Evolutionary conservation across 2,113 vertebrate species (phyloP), one percentile per base, ranked within the genome.

Genomic region (Phyllopteryx taeniolatus): DNA sequence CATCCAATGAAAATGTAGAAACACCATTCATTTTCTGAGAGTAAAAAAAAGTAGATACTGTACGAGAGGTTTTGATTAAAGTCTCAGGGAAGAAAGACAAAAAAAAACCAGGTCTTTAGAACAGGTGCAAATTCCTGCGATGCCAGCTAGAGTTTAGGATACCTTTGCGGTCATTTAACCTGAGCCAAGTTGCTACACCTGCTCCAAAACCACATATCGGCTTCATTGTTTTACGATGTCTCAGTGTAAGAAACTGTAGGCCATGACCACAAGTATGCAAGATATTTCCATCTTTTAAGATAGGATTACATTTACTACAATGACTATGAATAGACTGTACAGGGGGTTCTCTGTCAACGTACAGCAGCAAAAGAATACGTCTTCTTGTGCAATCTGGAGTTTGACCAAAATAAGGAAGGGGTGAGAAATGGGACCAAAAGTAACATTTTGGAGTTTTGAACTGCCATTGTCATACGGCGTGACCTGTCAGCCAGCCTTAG

Each of bases 111-210:
- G 56, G 71, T 79, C 76, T 88, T 66, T 9, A 15, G 57, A 89
- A 90, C 91, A 92, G 91, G 91, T 93, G 91, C 91, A 93, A 89
- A 94, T 93, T 93, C 91, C 91, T 88, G 75, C 39, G 72, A 91
- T 92, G 82, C 91, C 85, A 85, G 70, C 4, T 17, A 82, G 72
- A 64, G 67, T 71, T 83, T 83, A 17, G 68, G 82, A 85, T 65
- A 70, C 65, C 63, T 68, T 56, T 85, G 80, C 77, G 75, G 71
- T 85, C 76, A 78, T 69, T 76, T 68, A 75, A 82, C 82, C 59
- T 66, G 74, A 56, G 85, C 81, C 84, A 82, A 86, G 79, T 47
- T 54, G 70, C 77, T 72, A 79, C 47, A 84, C 62, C 75, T 76
- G 71, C 71, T 79, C 81, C 85, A 73, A 77, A 71, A 51, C 47